Conservation (phyloP, 92 coral and sea anemone species). For the Heliopora coerulea region DNA sequence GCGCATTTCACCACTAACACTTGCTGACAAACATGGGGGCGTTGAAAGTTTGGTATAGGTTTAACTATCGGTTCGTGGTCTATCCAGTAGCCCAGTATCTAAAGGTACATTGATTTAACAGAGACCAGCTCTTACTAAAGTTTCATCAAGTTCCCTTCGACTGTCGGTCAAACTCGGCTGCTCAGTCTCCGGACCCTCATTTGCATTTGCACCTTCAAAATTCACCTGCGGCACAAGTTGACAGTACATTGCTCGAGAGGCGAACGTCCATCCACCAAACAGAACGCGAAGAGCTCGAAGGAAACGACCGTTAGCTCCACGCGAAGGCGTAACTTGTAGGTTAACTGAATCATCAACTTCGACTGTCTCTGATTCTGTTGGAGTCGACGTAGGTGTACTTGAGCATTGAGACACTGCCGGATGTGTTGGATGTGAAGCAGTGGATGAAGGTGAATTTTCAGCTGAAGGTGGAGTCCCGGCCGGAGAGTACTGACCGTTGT, state of each 20-base stretch:
- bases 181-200: not conserved
- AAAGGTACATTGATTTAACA: too few species aligned
- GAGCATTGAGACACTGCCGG: not conserved
- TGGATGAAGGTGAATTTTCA: not conserved
- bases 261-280: slow-evolving; percentile 23
- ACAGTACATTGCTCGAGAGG: slow-evolving; percentile 27
- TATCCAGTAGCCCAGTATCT: too few species aligned
- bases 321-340: not conserved
- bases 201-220: not conserved
- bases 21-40: too few species aligned
- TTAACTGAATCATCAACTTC: not conserved
- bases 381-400: not conserved
- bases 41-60: too few species aligned
- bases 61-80: too few species aligned
- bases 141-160: not conserved
- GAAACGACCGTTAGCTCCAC: slow-evolving; percentile 11
- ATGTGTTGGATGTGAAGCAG: not conserved
- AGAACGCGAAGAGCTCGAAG: slow-evolving; percentile 27
- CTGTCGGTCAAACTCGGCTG: not conserved
- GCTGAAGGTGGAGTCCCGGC: too few species aligned
- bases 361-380: not conserved
- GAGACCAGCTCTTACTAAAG: not conserved
- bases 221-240: slow-evolving; percentile 23
- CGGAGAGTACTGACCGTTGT: slow-evolving; percentile 7
- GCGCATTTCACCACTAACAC: too few species aligned